Evolutionary conservation across 2,888 invertebrate genomes (phyloP).

Genomic region (Anodontia alba): DNA sequence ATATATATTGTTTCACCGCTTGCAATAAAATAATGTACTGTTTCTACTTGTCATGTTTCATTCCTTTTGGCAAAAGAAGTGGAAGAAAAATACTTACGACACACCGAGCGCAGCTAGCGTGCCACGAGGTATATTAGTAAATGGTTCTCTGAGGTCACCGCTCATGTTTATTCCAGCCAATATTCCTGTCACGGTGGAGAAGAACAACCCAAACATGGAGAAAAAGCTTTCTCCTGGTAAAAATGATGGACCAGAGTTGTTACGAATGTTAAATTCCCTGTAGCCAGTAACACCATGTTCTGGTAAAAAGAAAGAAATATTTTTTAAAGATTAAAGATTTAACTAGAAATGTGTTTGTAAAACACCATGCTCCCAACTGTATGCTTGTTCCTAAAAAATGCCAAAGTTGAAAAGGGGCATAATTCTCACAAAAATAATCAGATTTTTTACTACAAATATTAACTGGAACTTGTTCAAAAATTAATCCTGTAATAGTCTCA

Average conservation of each 20-base stretch:
- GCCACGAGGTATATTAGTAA: slow-evolving; percentile 96
- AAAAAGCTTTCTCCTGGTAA: slow-evolving; percentile 95
- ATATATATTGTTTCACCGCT: no score
- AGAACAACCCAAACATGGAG: slow-evolving; percentile 98
- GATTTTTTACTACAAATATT: not conserved
- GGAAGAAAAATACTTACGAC: slow-evolving; percentile 88
- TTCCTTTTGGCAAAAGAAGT: no score
- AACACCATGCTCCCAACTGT: no score
- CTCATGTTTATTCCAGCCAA: slow-evolving; percentile 99
- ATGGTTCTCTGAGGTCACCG: slow-evolving; percentile 96
- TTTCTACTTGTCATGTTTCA: no score
- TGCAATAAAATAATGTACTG: no score
- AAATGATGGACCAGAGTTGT: slow-evolving; percentile 93
- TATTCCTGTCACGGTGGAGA: slow-evolving; percentile 98
- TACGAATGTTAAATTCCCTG: slow-evolving; percentile 91
- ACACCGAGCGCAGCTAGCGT: slow-evolving; percentile 96
- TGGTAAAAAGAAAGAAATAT: slow-evolving; percentile 85
- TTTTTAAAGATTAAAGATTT: no score
- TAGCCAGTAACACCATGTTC: slow-evolving; percentile 95
- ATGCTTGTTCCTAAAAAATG: no score
- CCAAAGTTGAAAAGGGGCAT: no score
- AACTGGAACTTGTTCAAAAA: no score
- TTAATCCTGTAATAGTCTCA: no score
- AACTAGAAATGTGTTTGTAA: no score
- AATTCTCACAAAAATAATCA: no score